Evolutionary conservation across 1,140 invertebrate species (phyloP), one percentile per base, ranked within the genome.

Genomic region (Spodoptera frugiperda): DNA sequence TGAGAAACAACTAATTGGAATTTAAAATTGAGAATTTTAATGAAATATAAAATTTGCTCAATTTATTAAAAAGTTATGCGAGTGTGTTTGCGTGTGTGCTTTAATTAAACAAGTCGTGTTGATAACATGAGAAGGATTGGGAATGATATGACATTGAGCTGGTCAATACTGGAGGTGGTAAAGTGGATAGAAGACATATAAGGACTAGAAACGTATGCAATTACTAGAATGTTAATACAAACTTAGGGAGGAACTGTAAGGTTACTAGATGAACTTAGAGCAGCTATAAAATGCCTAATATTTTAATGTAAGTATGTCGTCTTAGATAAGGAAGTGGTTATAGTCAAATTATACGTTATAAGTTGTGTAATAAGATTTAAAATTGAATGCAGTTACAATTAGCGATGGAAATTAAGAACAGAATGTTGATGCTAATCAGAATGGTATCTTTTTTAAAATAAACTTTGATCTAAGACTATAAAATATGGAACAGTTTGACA

Each of bases 1-100:
- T n/a, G 48, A 53, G 11, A 44, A 72, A 72, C 54, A 17, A 57
- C 67, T 72, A 57, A 57, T 63, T 63, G 59, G 33, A 57, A 72
- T 59, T 61, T 73, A 44, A 57, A 73, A 73, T 73, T 73, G 71
- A 73, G 71, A 73, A 59, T 73, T 73, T 59, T 39, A 73, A 73
- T 73, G 19, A 59, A 73, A 59, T 55, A 73, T 55, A 73, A 61
- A 73, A 59, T 59, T 73, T 73, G 71, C 71, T 73, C 71, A 73
- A 73, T 59, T 73, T 59, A 73, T n/a, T 21, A 59, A 61, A 72
- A 59, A 39, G 33, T 39, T 61, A 49, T 30, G 44, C 25, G 19
- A 55, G 54, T 61, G 39, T 48, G 55, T 61, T 73, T 73, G 59
- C n/a, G 59, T 63, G 59, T 63, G 59, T 63, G 59, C 33, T 63